phyloP scores from a whole-genome alignment of 2,888 invertebrate genomes.

The Fragum fragum region DNA sequence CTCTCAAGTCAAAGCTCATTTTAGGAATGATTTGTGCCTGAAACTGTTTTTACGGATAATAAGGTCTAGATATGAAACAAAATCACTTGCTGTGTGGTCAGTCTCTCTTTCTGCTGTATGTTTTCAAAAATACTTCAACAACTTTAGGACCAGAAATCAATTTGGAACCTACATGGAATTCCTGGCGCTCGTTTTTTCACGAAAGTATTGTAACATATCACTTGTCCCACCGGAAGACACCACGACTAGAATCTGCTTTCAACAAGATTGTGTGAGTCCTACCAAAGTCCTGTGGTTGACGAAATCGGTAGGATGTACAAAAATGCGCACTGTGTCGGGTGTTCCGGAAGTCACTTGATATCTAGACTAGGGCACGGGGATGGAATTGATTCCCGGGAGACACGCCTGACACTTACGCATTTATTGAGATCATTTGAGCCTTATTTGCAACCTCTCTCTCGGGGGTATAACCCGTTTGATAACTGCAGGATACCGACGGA shows the following conservation, averaged over 20 bases:
- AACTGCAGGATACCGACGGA: no score
- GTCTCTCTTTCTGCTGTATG: neutral
- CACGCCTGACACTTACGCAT: neutral
- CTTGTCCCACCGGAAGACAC: conserved; percentile 1
- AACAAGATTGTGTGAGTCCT: neutral
- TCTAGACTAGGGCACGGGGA: neutral
- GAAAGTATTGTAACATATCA: neutral
- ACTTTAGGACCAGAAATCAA: neutral
- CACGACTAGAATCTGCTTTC: conserved; percentile 6
- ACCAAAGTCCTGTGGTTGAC: conserved; percentile 2
- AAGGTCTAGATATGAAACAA: neutral
- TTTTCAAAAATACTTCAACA: neutral
- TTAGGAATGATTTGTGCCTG: no score
- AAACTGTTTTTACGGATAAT: neutral
- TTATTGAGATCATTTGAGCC: no score
- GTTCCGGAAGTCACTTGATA: neutral
- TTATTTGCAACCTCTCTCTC: no score
- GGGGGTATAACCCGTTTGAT: no score
- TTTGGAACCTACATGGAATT: neutral
- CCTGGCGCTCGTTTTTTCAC: neutral
- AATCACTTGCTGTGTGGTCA: neutral
- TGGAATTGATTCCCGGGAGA: neutral
- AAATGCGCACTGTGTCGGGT: conserved; percentile 8
- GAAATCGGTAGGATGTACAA: neutral
- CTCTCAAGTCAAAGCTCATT: no score